Conservation (phyloP, 2,888 invertebrate genomes). For the Pollenia labialis region DNA sequence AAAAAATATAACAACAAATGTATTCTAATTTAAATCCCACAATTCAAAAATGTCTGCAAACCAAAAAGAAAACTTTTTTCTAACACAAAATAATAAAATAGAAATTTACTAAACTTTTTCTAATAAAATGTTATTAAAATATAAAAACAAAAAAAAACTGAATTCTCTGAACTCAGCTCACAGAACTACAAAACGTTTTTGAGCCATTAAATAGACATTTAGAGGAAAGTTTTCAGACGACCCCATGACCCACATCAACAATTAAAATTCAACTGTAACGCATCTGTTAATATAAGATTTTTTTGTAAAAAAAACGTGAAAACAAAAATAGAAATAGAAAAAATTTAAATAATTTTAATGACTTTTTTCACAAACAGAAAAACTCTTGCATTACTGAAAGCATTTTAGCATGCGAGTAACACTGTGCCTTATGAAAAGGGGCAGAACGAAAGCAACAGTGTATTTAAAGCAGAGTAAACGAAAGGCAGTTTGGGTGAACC, state of each 20-base stretch:
- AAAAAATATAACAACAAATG: neutral
- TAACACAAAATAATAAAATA: slow-evolving; percentile 29
- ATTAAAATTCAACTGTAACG: slow-evolving; percentile 49
- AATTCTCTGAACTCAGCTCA: neutral
- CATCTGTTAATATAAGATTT: slow-evolving; percentile 54
- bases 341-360: neutral
- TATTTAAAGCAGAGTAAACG: too few relatives aligned
- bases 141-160: neutral
- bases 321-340: slow-evolving; percentile 10
- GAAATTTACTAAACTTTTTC: slow-evolving; percentile 42
- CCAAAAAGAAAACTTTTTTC: neutral
- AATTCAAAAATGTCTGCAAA: neutral
- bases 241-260: slow-evolving; percentile 51
- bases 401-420: slow-evolving; percentile 31
- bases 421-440: neutral
- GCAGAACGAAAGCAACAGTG: neutral
- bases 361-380: neutral
- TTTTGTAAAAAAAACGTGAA: neutral
- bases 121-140: slow-evolving; percentile 60
- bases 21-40: too few relatives aligned
- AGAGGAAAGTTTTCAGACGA: slow-evolving; percentile 56
- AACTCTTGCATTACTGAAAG: slow-evolving; percentile 8
- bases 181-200: slow-evolving; percentile 29
- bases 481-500: slow-evolving; percentile 1
- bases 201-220: slow-evolving; percentile 55